Percentiles rank a stretch among this genome's conserved stretches.
Evolutionary conservation across 2,888 invertebrate species (phyloP).

Genomic region (Caenorhabditis sulstoni): DNA sequence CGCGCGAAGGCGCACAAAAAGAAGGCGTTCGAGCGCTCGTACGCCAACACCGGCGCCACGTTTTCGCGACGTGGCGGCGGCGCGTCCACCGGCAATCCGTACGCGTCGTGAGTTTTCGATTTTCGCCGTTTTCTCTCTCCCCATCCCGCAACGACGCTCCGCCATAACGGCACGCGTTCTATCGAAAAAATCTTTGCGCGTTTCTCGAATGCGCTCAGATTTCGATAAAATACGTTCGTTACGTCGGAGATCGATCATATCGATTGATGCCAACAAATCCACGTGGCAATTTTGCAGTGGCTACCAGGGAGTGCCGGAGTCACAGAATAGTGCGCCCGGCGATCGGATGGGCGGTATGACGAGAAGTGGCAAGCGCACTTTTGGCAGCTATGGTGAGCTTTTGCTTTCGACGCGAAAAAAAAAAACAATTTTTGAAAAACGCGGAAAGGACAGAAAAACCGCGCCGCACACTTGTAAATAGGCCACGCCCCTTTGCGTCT

Average conservation of each 20-base stretch:
- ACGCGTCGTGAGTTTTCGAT: slow-evolving; percentile 34
- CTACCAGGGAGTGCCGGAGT: slow-evolving; percentile 51
- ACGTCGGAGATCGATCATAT: too few relatives aligned
- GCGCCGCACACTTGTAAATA: too few relatives aligned
- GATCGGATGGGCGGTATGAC: slow-evolving; percentile 52
- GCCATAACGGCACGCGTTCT: too few relatives aligned
- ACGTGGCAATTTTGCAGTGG: too few relatives aligned
- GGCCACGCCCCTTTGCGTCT: too few relatives aligned
- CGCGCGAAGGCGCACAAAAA: slow-evolving; percentile 44
- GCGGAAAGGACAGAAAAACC: too few relatives aligned
- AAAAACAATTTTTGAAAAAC: background rate
- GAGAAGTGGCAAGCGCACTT: slow-evolving; percentile 47
- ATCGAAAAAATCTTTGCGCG: too few relatives aligned
- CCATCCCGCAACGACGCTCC: too few relatives aligned
- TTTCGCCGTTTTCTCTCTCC: too few relatives aligned
- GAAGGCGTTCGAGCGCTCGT: slow-evolving; percentile 37
- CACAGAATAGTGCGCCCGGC: slow-evolving; percentile 25
- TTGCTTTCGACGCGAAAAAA: background rate
- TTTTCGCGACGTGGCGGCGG: slow-evolving; percentile 44
- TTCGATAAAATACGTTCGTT: too few relatives aligned
- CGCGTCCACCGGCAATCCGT: slow-evolving; percentile 50
- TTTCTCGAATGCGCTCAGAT: background rate
- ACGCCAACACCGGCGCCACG: slow-evolving; percentile 50
- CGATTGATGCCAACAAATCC: too few relatives aligned
- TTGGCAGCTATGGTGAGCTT: slow-evolving; percentile 50